Evolutionary conservation across 2,113 vertebrate genomes (phyloP).

Genomic region (Barnardius zonarius): DNA sequence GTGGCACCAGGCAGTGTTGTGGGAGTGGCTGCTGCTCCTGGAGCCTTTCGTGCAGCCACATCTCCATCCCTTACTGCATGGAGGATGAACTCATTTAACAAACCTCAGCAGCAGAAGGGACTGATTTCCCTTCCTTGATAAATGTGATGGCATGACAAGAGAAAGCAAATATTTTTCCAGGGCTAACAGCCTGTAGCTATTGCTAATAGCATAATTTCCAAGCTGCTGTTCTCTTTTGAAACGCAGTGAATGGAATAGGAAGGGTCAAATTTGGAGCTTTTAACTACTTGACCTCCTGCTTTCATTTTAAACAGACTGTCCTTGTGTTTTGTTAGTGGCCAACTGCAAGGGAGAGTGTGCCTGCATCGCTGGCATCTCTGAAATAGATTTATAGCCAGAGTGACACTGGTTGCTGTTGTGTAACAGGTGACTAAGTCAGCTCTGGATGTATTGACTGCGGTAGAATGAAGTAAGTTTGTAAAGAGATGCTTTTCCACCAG

Average conservation of each 20-base stretch:
- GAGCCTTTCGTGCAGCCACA: not conserved
- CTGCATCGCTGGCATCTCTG: not conserved
- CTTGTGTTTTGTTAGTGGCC: not conserved
- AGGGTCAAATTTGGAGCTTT: constrained; percentile 16
- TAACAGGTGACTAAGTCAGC: constrained; percentile 37
- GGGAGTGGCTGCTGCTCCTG: not conserved
- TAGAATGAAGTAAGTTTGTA: not conserved
- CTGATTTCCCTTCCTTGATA: not conserved
- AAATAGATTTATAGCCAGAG: not conserved
- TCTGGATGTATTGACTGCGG: not conserved
- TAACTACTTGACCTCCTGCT: not conserved
- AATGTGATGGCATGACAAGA: accelerated
- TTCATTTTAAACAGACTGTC: not conserved
- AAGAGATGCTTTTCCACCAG: not conserved
- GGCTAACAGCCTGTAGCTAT: not conserved
- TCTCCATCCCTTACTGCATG: accelerated
- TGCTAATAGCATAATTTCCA: not conserved
- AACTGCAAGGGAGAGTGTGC: not conserved
- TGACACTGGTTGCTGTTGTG: not conserved
- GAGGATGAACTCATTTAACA: not conserved
- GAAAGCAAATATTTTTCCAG: not conserved
- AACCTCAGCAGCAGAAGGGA: not conserved
- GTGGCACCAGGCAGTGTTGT: accelerated
- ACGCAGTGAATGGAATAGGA: not conserved
- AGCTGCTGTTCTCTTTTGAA: not conserved